Conservation (phyloP, 2,797 vertebrate genomes). For the Bradypus variegatus region DNA sequence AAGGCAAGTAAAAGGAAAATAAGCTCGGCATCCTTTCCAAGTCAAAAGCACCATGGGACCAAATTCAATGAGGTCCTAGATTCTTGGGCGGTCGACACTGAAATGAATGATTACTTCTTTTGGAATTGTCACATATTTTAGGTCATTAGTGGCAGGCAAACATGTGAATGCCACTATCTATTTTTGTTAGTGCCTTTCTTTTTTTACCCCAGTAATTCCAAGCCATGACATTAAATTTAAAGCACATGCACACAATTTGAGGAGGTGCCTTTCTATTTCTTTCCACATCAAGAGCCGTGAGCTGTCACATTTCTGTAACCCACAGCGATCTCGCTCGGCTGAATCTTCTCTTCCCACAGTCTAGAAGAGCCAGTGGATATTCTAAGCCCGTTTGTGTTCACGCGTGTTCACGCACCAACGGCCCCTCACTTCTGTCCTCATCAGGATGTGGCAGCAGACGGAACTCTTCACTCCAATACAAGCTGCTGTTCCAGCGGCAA, state of each 20-base stretch:
- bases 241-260: not conserved
- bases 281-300: too few relatives aligned
- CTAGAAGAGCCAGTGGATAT: too few relatives aligned
- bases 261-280: not conserved
- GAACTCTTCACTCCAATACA: not conserved
- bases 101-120: constrained; percentile 44
- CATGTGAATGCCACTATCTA: too few relatives aligned
- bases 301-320: too few relatives aligned
- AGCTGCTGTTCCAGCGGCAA: not conserved
- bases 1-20: not conserved
- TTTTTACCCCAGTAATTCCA: not conserved
- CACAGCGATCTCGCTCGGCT: not conserved
- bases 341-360: not conserved
- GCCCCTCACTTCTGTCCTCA: too few relatives aligned
- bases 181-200: not conserved
- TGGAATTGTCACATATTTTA: constrained; percentile 12
- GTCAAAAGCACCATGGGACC: constrained; percentile 37
- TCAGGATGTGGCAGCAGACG: not conserved
- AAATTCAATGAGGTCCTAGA: constrained; percentile 39
- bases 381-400: not conserved
- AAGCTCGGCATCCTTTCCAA: not conserved
- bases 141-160: constrained; percentile 1
- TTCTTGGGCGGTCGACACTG: constrained; percentile 17
- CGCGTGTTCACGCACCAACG: not conserved
- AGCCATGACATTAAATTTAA: constrained; percentile 13